Percentiles rank a stretch among this genome's conserved stretches.
Evolutionary conservation across 2,797 vertebrate genomes (phyloP).

Genomic region (Xenops minutus): DNA sequence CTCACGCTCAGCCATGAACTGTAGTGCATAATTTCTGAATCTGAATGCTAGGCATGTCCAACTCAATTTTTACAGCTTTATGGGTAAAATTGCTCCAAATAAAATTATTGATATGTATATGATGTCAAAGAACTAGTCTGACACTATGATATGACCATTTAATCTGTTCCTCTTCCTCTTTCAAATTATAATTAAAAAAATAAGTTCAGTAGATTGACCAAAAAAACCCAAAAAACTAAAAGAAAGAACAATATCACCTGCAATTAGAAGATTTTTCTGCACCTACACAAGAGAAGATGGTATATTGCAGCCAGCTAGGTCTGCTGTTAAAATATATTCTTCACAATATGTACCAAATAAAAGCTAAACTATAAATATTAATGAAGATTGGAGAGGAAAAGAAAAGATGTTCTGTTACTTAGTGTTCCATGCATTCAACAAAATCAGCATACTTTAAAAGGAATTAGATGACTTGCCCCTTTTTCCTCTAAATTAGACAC

Average conservation of each 20-base stretch:
- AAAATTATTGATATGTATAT: neutral
- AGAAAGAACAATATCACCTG: constrained; percentile 38
- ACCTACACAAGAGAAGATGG: neutral
- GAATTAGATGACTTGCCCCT: constrained; percentile 9
- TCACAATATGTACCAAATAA: constrained; percentile 38
- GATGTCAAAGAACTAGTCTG: neutral
- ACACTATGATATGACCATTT: neutral
- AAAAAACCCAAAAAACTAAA: neutral
- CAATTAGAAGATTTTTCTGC: constrained; percentile 32
- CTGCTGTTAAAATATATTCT: constrained; percentile 43
- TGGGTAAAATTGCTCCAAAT: neutral
- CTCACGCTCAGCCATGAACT: neutral
- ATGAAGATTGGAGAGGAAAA: constrained; percentile 30
- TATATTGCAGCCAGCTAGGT: neutral
- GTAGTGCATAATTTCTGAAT: neutral
- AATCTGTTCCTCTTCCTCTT: neutral
- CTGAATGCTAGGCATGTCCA: neutral
- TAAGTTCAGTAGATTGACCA: neutral
- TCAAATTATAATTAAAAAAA: neutral
- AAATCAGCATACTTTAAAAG: constrained; percentile 38
- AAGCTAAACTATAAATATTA: constrained; percentile 59
- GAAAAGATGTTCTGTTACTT: constrained; percentile 35
- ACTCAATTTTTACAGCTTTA: neutral
- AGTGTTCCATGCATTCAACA: constrained; percentile 30
- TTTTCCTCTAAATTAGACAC: constrained; percentile 46